These are phyloP conservation scores for Drosophila neutralis DNA, from an alignment of 2,888 invertebrate species.

Conservation along the genomic window DNA sequence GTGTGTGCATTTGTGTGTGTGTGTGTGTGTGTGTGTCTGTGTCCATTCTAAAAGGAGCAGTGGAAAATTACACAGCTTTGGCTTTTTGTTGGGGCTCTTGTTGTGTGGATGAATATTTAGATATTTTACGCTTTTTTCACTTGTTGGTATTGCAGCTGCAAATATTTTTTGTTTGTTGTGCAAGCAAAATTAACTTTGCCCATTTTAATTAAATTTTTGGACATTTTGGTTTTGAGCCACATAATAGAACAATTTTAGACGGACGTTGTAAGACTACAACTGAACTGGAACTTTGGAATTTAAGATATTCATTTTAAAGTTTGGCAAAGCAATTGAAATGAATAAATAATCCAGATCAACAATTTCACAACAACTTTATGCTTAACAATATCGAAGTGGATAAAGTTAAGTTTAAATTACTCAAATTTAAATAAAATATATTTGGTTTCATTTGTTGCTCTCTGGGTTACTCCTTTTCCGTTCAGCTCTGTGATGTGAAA, in stretches of 20 bases:
- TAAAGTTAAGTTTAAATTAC: not conserved
- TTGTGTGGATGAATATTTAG: conserved; percentile 59
- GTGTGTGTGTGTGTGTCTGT: conserved; percentile 4
- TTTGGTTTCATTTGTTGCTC: not conserved
- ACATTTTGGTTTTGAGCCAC: conserved; percentile 63
- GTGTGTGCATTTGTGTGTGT: not conserved
- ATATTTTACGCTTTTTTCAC: conserved; percentile 65
- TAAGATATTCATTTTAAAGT: conserved; percentile 39
- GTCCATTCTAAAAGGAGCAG: conserved; percentile 45
- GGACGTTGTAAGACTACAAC: conserved; percentile 22
- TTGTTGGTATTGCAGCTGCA: conserved; percentile 39
- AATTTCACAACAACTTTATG: not conserved
- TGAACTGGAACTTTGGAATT: conserved; percentile 30
- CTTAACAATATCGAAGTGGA: not conserved
- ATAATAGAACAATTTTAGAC: conserved; percentile 52
- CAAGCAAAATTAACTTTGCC: conserved; percentile 71
- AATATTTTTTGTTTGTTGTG: conserved; percentile 46
- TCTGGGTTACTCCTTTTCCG: too few species aligned
- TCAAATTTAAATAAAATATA: not conserved
- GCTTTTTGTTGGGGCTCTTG: conserved; percentile 36
- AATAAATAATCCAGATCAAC: conserved; percentile 7
- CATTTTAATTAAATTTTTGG: conserved; percentile 77
- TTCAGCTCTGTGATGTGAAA: not conserved
- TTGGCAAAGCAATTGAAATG: conserved; percentile 2
- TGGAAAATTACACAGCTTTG: conserved; percentile 41